Conservation (phyloP, 2,113 vertebrate species). For the Pomatostomus ruficeps region DNA sequence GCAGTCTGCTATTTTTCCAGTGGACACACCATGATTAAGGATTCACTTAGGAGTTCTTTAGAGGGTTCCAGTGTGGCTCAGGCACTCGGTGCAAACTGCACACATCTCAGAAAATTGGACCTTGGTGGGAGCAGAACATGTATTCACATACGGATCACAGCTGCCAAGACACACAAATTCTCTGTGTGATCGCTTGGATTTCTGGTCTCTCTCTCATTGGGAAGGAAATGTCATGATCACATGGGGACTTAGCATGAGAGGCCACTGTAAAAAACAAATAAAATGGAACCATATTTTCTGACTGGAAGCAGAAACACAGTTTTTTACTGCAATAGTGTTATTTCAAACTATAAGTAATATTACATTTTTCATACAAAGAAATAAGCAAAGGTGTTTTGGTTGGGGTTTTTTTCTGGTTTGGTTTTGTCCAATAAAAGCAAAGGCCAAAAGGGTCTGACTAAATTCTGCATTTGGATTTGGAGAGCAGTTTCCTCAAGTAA, state of each 20-base stretch:
- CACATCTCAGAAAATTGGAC: not conserved
- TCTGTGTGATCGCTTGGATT: not conserved
- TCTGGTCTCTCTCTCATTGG: slow-evolving; percentile 30
- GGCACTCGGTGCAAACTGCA: not conserved
- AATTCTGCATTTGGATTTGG: not conserved
- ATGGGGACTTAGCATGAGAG: slow-evolving; percentile 31
- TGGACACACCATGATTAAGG: not conserved
- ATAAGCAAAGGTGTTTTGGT: not conserved
- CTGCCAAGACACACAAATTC: slow-evolving; percentile 56
- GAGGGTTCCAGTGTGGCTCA: not conserved
- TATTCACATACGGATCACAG: not conserved
- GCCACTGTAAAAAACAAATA: slow-evolving; percentile 51
- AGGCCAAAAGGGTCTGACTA: not conserved
- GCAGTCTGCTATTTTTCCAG: not conserved
- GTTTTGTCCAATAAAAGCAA: not conserved
- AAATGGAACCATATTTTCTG: slow-evolving; percentile 31
- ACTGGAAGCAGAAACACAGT: slow-evolving; percentile 1
- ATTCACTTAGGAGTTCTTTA: not conserved
- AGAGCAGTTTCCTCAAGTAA: not conserved
- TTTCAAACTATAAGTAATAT: not conserved
- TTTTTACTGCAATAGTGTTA: not conserved
- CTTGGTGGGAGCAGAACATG: not conserved
- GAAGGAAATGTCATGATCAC: slow-evolving; percentile 45
- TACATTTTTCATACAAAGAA: not conserved
- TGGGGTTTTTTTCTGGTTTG: rapidly evolving